Percentiles rank a stretch among this genome's conserved stretches.
Conservation (phyloP, 2,888 invertebrate species). For the Trachelus stipa region DNA sequence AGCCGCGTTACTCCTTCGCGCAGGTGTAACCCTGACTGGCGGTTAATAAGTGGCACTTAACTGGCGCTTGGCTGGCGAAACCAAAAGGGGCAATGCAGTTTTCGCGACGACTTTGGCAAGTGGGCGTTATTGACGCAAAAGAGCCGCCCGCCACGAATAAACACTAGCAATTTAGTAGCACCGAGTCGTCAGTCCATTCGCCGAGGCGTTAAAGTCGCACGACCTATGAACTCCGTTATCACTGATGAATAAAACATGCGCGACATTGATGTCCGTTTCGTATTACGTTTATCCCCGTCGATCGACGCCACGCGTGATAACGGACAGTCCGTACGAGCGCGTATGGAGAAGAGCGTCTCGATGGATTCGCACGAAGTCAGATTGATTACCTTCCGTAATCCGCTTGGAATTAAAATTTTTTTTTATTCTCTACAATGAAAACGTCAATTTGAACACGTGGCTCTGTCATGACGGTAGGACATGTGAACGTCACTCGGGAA, state of each 20-base stretch:
- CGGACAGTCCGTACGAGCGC: neutral
- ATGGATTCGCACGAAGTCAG: neutral
- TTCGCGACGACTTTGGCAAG: neutral
- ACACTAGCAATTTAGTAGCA: conserved; percentile 30
- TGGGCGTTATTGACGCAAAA: neutral
- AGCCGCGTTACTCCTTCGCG: rapidly evolving
- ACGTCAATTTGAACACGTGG: no score
- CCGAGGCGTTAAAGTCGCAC: conserved; percentile 28
- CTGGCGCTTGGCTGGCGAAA: neutral
- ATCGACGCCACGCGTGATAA: neutral
- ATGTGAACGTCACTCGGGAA: neutral
- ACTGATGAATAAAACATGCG: conserved; percentile 39
- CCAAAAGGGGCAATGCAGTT: neutral
- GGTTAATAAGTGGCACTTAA: no score
- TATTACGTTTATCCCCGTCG: neutral
- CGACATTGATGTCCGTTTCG: neutral
- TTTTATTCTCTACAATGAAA: neutral
- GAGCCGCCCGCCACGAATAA: neutral
- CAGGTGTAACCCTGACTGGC: no score
- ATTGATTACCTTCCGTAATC: neutral
- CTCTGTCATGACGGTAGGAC: no score
- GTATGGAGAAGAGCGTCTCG: neutral
- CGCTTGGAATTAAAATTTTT: neutral
- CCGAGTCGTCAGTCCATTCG: neutral
- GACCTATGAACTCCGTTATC: conserved; percentile 40